These are phyloP conservation scores for Drosophila neocordata DNA, from an alignment of 1,140 invertebrate species.

Conservation along the genomic window DNA sequence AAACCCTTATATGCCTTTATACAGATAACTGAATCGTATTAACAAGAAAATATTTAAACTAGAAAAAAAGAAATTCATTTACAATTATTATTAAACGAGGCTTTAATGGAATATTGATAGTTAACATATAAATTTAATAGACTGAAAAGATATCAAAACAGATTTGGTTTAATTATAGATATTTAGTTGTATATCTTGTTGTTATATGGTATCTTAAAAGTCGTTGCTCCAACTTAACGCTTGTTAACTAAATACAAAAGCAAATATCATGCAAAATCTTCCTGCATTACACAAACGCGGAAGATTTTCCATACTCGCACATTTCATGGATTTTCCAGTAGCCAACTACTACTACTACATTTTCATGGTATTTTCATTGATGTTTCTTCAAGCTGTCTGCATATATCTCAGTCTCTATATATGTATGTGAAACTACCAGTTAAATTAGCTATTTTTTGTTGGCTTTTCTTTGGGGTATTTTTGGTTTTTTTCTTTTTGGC, in stretches of 20 bases:
- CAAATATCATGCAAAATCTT: conserved; percentile 72
- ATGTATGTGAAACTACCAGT: conserved; percentile 71
- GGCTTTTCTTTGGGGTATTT: conserved; percentile 32
- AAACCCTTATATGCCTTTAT: background rate
- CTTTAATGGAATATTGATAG: background rate
- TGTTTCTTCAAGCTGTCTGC: conserved; percentile 36
- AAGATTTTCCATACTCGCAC: conserved; percentile 69
- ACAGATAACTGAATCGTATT: background rate
- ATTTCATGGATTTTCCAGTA: conserved; percentile 71
- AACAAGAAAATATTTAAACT: too few relatives aligned
- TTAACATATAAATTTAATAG: too few relatives aligned
- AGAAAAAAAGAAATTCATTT: too few relatives aligned
- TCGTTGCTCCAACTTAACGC: background rate
- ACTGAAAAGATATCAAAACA: too few relatives aligned
- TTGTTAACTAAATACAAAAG: conserved; percentile 35
- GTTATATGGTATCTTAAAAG: background rate
- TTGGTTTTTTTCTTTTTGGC: conserved; percentile 28
- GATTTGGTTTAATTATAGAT: too few relatives aligned
- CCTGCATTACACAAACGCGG: conserved; percentile 80
- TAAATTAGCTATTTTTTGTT: conserved; percentile 74
- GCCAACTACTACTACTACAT: conserved; percentile 54
- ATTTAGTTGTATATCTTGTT: background rate
- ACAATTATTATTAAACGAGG: background rate
- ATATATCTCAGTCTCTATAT: conserved; percentile 8
- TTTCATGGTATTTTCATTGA: conserved; percentile 76